Conservation (phyloP, 2,888 invertebrate genomes). For the Caenorhabditis uteleia region DNA sequence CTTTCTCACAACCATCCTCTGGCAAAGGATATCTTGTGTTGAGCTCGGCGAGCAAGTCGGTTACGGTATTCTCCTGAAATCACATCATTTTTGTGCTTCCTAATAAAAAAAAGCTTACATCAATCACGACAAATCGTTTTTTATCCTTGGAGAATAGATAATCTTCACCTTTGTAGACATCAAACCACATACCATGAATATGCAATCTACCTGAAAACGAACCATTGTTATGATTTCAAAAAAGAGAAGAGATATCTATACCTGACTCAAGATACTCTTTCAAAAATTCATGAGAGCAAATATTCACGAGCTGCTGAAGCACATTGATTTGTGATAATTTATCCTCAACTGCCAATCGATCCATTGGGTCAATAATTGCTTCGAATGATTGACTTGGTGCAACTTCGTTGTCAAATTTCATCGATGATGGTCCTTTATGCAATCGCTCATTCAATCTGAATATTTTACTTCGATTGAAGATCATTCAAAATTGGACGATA, state of each 20-base stretch:
- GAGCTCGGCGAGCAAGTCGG: slow-evolving; percentile 36
- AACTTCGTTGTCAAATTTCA: slow-evolving; percentile 49
- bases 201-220: slow-evolving; percentile 38
- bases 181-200: slow-evolving; percentile 85
- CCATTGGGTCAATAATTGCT: slow-evolving; percentile 90
- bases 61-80: slow-evolving; percentile 47
- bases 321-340: slow-evolving; percentile 81
- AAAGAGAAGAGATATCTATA: slow-evolving; percentile 1
- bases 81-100: slow-evolving; percentile 60
- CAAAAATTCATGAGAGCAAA: slow-evolving; percentile 54
- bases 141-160: slow-evolving; percentile 88
- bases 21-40: slow-evolving; percentile 31
- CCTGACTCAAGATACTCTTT: slow-evolving; percentile 46
- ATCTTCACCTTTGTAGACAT: slow-evolving; percentile 92
- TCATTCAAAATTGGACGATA: slow-evolving; percentile 11
- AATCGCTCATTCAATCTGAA: slow-evolving; percentile 56
- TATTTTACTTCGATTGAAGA: neutral
- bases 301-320: slow-evolving; percentile 60
- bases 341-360: slow-evolving; percentile 83
- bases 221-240: neutral
- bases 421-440: slow-evolving; percentile 44
- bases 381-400: slow-evolving; percentile 75
- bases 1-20: neutral
- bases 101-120: slow-evolving; percentile 77
- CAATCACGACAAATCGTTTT: slow-evolving; percentile 84